Base-by-base conservation (phyloP, 2,888 invertebrate genomes). In the Agrotis exclamationis region DNA sequence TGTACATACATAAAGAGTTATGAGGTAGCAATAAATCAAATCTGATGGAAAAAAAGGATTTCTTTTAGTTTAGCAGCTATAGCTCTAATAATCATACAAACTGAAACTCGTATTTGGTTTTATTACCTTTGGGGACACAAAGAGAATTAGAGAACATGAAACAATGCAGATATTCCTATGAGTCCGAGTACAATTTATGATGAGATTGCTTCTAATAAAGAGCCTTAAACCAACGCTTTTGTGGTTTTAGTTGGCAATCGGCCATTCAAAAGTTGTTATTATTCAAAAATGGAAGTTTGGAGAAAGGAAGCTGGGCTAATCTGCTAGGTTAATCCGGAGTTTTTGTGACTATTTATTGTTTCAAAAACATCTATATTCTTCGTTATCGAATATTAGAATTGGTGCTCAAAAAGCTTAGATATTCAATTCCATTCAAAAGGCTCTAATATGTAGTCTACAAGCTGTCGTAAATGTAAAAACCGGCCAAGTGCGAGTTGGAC, bases 141-240 rank as follows among this genome's bases (percentile, higher is more conserved):
- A n/a, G n/a, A n/a, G n/a, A n/a, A n/a, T n/a, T n/a, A 69, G 53
- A 22, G 33, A 75, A 58, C 53, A 44, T 58, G 51, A 62, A 76
- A 79, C 76, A 76, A 79, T 74, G 62, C 48, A 57, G 44, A 62
- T 79, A 71, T 62, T 73, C 28, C 79, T 77, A 33, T 62, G 51
- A 63, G 48, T 22, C 18, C 58, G 78, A 14, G 48, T 44, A 50
- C 51, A 57, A 65, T 65, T 65, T 79, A 62, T 62, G 51, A 74
- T 76, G 51, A 74, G 51, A 79, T 64, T 76, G 73, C 50, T 47
- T 56, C 53, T 78, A 72, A 63, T 63, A 63, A 48, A 71, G 39
- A 53, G 51, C 44, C 13, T 20, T 58, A 39, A 39, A 54, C 18
- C 47, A 22, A 18, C 44, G 48, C 58, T 48, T 18, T 45, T 33